Evolutionary conservation across 92 coral and sea anemone species (phyloP).

Genomic region (Parazoanthus swiftii): DNA sequence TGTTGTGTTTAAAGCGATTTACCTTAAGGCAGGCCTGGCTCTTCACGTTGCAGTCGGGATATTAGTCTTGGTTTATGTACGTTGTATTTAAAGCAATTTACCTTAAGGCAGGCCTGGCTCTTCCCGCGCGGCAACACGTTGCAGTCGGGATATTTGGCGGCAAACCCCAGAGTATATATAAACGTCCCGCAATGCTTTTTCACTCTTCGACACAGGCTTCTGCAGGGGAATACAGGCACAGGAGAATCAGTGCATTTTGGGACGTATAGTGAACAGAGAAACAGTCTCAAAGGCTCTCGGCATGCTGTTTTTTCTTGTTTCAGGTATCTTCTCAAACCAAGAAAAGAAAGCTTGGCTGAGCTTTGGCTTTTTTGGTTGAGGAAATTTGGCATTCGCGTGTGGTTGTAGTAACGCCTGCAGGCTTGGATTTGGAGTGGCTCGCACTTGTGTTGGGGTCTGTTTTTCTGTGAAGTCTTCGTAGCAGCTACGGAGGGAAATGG

Average conservation of each 20-base stretch:
- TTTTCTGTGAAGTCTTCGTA: too few relatives aligned
- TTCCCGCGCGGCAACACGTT: conserved; percentile 21
- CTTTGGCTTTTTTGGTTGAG: conserved; percentile 9
- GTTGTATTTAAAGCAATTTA: too few relatives aligned
- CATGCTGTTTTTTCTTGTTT: neutral
- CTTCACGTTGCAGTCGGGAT: too few relatives aligned
- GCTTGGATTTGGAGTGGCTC: neutral
- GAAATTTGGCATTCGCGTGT: conserved; percentile 31
- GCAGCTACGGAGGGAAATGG: too few relatives aligned
- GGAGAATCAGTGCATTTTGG: conserved; percentile 12
- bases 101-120: neutral
- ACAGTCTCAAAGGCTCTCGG: neutral
- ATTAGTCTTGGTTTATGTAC: too few relatives aligned
- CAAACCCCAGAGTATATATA: neutral
- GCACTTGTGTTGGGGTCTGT: neutral
- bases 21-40: too few relatives aligned
- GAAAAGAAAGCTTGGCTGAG: conserved; percentile 5
- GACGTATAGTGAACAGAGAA: conserved; percentile 11
- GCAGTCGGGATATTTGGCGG: neutral
- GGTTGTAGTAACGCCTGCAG: conserved; percentile 10
- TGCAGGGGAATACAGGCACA: conserved; percentile 9
- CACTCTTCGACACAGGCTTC: conserved; percentile 32
- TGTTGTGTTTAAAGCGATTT: too few relatives aligned
- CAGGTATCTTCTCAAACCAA: neutral
- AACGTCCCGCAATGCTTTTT: conserved; percentile 6